Percentiles rank a stretch among this genome's conserved stretches.
These are phyloP conservation scores for Pelodiscus sinensis DNA, from an alignment of 2,113 vertebrate species.

Conservation along the genomic window DNA sequence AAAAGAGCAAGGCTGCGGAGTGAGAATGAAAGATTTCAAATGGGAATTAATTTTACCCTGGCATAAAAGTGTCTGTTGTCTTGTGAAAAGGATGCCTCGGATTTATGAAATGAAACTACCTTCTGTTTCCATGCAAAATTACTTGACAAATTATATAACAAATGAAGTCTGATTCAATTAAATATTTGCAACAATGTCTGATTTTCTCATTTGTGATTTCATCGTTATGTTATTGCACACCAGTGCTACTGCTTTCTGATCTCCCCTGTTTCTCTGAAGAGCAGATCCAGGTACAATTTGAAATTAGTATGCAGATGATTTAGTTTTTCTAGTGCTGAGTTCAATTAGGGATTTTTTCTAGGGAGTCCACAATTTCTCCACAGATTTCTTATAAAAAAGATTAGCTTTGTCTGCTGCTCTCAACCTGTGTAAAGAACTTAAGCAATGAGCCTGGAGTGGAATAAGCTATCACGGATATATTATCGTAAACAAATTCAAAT, in stretches of 20 bases:
- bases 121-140: neutral
- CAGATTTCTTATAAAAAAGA: neutral
- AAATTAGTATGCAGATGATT: neutral
- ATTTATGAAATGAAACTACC: neutral
- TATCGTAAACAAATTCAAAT: neutral
- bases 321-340: neutral
- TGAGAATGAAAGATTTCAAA: neutral
- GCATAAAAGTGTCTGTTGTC: neutral
- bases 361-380: rapidly evolving
- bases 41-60: neutral
- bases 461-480: neutral
- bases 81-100: neutral
- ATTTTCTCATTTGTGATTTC: neutral
- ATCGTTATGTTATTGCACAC: neutral
- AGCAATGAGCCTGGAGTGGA: neutral
- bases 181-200: neutral
- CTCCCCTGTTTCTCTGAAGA: neutral
- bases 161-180: neutral
- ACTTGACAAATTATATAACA: neutral
- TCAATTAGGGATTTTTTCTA: neutral
- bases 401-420: neutral
- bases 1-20: neutral
- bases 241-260: neutral
- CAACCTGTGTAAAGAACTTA: neutral
- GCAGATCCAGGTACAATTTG: neutral